Base-by-base conservation (phyloP, 2,797 vertebrate genomes). In the Alectoris magna region DNA sequence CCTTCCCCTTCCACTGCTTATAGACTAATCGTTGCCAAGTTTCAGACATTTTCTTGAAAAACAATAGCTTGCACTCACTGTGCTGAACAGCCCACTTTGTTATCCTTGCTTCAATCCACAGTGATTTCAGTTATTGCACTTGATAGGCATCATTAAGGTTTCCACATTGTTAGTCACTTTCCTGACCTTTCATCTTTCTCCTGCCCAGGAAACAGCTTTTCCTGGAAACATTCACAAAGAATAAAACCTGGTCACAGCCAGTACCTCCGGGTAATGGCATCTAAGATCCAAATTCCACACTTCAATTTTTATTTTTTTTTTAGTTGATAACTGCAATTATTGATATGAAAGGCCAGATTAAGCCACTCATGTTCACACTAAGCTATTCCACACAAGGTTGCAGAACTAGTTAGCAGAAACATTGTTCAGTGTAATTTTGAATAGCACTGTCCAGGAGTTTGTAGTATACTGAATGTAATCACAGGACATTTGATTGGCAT, bases 121-220 rank as follows among this genome's bases (percentile, higher is more conserved):
- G 13, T 29, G 48, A 24, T 83, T 63, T 89, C 53, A 77, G 74
- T 44, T 64, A 67, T 74, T 84, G 69, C 62, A 44, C 72, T 60
- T 80, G 46, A 80, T 83, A 80, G 22, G n/a, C 16, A 0, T 63
- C 77, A 82, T 94, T 91, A 78, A 24, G n/a, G 49, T 53, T 95
- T 81, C 74, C 41, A 59, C 79, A 53, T 44, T 90, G 56, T 90
- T 94, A 88, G 79, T 73, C 76, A 76, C 60, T 91, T 94, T 92
- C 89, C 89, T 86, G 82, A 73, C 82, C 64, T 91, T 94, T 91
- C 89, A 51, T 71, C 53, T 88, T 73, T 91, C 70, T 79, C 91
- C 41, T 82, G 34, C 53, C 91, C 64, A 68, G 82, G 89, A 94
- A 95, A 24, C 68, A 89, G 39, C 48, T 78, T 91, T 91, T 91